phyloP scores from a whole-genome alignment of 92 coral and sea anemone genomes.

The Palythoa grandis region DNA sequence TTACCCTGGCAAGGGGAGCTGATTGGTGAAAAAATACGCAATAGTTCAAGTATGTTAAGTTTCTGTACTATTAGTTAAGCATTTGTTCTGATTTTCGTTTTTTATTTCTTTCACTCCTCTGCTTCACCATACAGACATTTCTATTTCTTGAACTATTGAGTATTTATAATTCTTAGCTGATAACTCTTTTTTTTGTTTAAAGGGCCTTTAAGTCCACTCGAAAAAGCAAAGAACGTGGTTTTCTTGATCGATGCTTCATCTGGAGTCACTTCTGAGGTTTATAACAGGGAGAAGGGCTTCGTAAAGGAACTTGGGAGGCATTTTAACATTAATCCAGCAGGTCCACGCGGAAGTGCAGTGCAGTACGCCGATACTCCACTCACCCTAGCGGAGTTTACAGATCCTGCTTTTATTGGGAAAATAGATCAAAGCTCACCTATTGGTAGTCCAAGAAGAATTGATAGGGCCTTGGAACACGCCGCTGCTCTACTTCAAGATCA shows the following conservation, averaged over 20 bases:
- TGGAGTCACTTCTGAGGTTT: constrained; percentile 54
- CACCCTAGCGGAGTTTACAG: constrained; percentile 16
- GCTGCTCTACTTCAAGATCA: constrained; percentile 13
- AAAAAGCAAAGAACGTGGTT: constrained; percentile 47
- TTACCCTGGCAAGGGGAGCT: constrained; percentile 32
- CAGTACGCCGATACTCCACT: constrained; percentile 12
- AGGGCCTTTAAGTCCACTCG: constrained; percentile 25
- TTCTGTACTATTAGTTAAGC: no score
- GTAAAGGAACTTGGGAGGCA: constrained; percentile 55
- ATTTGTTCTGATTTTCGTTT: not conserved
- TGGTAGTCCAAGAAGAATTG: constrained; percentile 39
- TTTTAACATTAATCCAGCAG: constrained; percentile 33
- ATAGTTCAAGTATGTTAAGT: constrained; percentile 26
- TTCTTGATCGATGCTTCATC: constrained; percentile 78
- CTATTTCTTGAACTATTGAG: no score
- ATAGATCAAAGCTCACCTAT: constrained; percentile 3
- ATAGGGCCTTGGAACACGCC: constrained; percentile 38
- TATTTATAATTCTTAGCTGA: no score
- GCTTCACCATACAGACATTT: no score
- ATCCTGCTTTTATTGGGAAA: constrained; percentile 40
- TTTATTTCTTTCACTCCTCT: not conserved
- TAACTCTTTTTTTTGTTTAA: not conserved
- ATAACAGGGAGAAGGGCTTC: constrained; percentile 61
- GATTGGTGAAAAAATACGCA: constrained; percentile 33
- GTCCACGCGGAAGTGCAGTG: constrained; percentile 46